phyloP scores from a whole-genome alignment of 2,888 invertebrate genomes.

The Catocala nupta region DNA sequence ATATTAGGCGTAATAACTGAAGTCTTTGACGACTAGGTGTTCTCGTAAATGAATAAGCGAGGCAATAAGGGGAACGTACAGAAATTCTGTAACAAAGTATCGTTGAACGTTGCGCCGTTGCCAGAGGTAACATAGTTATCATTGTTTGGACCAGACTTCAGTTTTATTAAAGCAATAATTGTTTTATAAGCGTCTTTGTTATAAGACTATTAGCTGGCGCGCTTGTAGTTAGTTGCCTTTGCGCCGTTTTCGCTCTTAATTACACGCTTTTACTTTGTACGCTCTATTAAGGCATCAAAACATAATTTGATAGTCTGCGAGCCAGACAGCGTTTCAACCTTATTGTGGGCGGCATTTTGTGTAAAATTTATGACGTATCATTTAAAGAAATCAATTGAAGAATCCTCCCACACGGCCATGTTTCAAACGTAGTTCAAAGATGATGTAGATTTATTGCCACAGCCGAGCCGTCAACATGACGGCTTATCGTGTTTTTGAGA shows the following conservation, averaged over 20 bases:
- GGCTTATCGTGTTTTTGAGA: slow-evolving; percentile 8
- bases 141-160: slow-evolving; percentile 26
- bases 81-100: slow-evolving; percentile 42
- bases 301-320: slow-evolving; percentile 16
- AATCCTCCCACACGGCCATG: slow-evolving; percentile 16
- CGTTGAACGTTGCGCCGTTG: slow-evolving; percentile 13
- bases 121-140: slow-evolving; percentile 33
- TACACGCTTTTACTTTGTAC: slow-evolving; percentile 20
- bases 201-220: not conserved
- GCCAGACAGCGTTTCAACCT: slow-evolving; percentile 8
- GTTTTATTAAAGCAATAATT: slow-evolving; percentile 33
- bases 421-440: slow-evolving; percentile 19
- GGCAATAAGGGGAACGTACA: slow-evolving; percentile 24
- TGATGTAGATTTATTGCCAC: slow-evolving; percentile 26
- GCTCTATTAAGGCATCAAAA: slow-evolving; percentile 16
- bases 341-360: slow-evolving; percentile 10
- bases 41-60: slow-evolving; percentile 20
- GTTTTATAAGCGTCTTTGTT: slow-evolving; percentile 33
- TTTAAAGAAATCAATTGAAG: slow-evolving; percentile 18
- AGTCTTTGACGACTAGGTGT: slow-evolving; percentile 21
- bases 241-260: slow-evolving; percentile 17
- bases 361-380: slow-evolving; percentile 12
- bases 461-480: slow-evolving; percentile 7
- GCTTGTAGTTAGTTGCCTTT: slow-evolving; percentile 4
- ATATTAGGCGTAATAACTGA: slow-evolving; percentile 19